These are phyloP conservation scores for Sebastes reedi DNA, from an alignment of 2,797 vertebrate genomes.

Conservation along the genomic window DNA sequence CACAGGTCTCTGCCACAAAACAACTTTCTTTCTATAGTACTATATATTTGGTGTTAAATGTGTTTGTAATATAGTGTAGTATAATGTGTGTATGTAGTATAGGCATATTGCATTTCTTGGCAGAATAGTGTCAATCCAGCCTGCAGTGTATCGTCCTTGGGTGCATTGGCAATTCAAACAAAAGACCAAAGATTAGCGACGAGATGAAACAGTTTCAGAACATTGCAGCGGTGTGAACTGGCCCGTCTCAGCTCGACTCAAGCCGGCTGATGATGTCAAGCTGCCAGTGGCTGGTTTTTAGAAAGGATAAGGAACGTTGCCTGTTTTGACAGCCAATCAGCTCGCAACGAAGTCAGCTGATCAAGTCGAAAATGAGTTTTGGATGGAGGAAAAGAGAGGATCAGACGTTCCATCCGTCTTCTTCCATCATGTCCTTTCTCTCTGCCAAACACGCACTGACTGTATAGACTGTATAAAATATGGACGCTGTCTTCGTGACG, in stretches of 20 bases:
- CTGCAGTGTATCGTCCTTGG: neutral
- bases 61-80: too few species aligned
- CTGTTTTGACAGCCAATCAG: neutral
- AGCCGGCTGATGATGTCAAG: neutral
- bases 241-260: neutral
- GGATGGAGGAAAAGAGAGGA: neutral
- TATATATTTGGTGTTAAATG: neutral
- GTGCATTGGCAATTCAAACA: neutral
- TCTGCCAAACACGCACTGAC: too few species aligned
- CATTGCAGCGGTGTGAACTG: neutral
- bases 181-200: neutral
- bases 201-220: neutral
- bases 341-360: neutral
- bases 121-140: neutral
- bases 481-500: too few species aligned
- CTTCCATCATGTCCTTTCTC: too few species aligned
- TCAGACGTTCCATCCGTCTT: neutral
- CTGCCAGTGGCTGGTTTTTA: too few species aligned
- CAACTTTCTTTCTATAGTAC: neutral
- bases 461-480: too few species aligned
- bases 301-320: neutral
- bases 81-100: too few species aligned
- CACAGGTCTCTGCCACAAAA: neutral
- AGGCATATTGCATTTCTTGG: neutral
- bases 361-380: neutral